Percentiles rank a stretch among this genome's conserved stretches.
These are phyloP conservation scores for Apostichopus californicus DNA, from an alignment of 35 echinoderm and acorn worm species.

Conservation along the genomic window DNA sequence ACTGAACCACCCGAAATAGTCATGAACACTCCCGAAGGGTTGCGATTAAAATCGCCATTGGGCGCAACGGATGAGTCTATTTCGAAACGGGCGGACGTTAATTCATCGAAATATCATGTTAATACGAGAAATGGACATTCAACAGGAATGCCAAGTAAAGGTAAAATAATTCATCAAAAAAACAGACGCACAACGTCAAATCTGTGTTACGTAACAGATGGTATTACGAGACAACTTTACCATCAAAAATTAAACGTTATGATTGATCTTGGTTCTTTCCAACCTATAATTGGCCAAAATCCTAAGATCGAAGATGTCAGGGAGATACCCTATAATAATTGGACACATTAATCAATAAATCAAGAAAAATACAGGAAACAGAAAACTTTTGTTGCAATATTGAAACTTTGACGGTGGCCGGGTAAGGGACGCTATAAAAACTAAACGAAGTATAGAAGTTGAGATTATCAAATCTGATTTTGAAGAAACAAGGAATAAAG, in stretches of 20 bases:
- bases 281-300: not conserved
- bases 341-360: no score
- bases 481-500: no score
- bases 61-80: not conserved
- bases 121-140: not conserved
- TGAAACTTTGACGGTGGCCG: no score
- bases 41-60: not conserved
- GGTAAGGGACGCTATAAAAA: no score
- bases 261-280: not conserved
- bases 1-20: not conserved
- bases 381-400: no score
- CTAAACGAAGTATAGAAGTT: no score
- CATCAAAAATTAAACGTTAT: conserved; percentile 7
- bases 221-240: not conserved
- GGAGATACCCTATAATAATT: no score
- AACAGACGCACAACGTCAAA: not conserved
- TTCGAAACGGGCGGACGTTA: not conserved
- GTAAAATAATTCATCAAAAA: not conserved
- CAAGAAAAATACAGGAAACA: no score
- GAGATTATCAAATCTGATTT: no score
- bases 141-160: not conserved
- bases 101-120: not conserved
- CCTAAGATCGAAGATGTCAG: not conserved
- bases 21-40: not conserved
- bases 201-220: conserved; percentile 10